Evolutionary conservation across 2,797 vertebrate genomes (phyloP), one percentile per base, ranked within the genome.

Genomic region (Coregonus suidteri): DNA sequence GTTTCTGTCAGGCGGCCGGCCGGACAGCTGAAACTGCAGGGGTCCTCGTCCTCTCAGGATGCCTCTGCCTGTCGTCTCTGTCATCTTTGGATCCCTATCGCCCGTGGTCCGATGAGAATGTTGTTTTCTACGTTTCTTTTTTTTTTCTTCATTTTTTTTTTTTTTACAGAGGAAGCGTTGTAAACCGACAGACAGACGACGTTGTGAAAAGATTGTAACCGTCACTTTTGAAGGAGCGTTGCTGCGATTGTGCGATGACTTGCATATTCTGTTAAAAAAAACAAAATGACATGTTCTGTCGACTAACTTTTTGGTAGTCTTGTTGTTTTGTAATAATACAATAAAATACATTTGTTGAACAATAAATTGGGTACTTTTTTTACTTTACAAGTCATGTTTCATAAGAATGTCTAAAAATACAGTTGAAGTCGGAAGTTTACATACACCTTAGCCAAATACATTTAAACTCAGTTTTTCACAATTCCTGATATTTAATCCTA

Each of bases 271-370:
- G 81, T 88, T 85, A 80, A 74, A 76, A 89, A 90, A 74, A 79
- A 73, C 81, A 88, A 65, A 73, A 73, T 41, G 35, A 87, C 65
- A 77, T 77, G 88, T 89, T 92, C 89, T 88, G 90, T 93, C 85
- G 90, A 88, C 92, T 92, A 91, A 94, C 89, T 91, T 94, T 95
- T 95, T 93, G 92, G 87, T 95, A 94, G 94, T 93, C 91, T 92
- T 91, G 92, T 92, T 91, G 93, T 94, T 95, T 95, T 95, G 93
- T 94, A 94, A 93, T 93, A 93, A 93, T 93, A 91, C 88, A 95
- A 92, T 95, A 94, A 95, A 94, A 90, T 87, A 89, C 86, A 94
- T 94, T 94, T 94, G 92, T 89, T 93, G 92, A 95, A 83, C 76
- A 76, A 81, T 72, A 62, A 20, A 13, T 6, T 77, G 7, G 2